Conservation (phyloP, 1,140 invertebrate species). For the Tetranychus urticae region DNA sequence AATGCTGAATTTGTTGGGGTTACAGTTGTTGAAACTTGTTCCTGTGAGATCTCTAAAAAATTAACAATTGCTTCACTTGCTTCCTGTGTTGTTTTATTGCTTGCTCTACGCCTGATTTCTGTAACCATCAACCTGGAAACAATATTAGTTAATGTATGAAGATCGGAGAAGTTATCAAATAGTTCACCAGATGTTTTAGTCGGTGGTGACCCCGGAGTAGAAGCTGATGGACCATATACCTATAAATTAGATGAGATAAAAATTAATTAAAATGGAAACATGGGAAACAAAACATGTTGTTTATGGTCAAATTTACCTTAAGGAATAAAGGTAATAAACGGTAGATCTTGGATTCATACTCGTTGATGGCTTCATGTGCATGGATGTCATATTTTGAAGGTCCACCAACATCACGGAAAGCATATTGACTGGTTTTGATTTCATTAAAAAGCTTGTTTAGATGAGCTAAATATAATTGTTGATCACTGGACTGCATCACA, state of each 20-base stretch:
- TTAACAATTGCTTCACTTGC: conserved; percentile 86
- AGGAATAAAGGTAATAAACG: conserved; percentile 95
- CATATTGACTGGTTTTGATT: conserved; percentile 4
- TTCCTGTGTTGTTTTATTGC: conserved; percentile 51
- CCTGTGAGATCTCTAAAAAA: conserved; percentile 68
- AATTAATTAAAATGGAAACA: not conserved
- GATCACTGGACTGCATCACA: not conserved
- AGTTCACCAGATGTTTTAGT: not conserved
- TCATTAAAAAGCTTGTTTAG: conserved; percentile 5
- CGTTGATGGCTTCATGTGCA: conserved; percentile 19
- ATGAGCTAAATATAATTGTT: conserved; percentile 1
- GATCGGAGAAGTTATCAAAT: conserved; percentile 84
- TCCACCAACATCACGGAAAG: conserved; percentile 2
- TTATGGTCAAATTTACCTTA: conserved; percentile 40
- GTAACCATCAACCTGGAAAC: conserved; percentile 80
- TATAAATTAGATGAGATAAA: not conserved
- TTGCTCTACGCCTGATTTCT: conserved; percentile 71
- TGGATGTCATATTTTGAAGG: not conserved
- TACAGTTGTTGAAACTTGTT: conserved; percentile 16
- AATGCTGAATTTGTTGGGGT: too few relatives aligned
- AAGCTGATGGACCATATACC: not conserved
- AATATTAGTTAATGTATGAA: conserved; percentile 72
- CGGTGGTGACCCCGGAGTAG: not conserved
- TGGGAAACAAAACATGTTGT: not conserved
- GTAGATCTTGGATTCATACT: conserved; percentile 80